phyloP scores from a whole-genome alignment of 1,140 invertebrate species.

The Linepithema humile region DNA sequence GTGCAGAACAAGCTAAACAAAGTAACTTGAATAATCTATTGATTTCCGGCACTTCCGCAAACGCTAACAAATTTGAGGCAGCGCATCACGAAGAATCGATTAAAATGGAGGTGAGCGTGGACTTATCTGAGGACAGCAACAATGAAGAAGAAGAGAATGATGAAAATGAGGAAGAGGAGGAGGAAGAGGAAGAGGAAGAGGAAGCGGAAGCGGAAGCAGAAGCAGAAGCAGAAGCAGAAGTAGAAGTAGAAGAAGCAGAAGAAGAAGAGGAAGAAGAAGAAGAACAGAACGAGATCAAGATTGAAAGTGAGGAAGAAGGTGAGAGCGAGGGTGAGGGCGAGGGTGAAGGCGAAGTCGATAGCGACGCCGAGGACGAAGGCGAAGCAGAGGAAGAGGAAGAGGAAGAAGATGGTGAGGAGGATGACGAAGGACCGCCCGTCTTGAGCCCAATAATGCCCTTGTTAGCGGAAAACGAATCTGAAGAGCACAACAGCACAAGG shows the following conservation, averaged over 20 bases:
- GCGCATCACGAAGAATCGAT: not conserved
- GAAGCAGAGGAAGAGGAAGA: slow-evolving; percentile 33
- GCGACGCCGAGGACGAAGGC: not conserved
- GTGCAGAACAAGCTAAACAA: not conserved
- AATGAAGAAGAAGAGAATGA: slow-evolving; percentile 73
- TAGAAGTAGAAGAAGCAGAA: slow-evolving; percentile 31
- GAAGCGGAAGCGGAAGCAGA: slow-evolving; percentile 41
- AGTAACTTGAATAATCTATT: slow-evolving; percentile 19
- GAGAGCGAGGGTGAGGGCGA: slow-evolving; percentile 58
- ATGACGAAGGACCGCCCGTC: slow-evolving; percentile 81
- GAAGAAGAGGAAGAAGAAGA: slow-evolving; percentile 73
- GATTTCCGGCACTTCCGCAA: not conserved
- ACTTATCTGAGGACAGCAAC: slow-evolving; percentile 71
- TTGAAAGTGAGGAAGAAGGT: slow-evolving; percentile 14
- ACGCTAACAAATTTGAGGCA: not conserved
- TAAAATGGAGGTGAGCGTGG: slow-evolving; percentile 1
- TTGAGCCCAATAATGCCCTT: slow-evolving; percentile 81
- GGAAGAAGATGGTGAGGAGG: slow-evolving; percentile 49
- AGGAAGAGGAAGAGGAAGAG: slow-evolving; percentile 68
- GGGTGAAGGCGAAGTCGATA: slow-evolving; percentile 56
- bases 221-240: slow-evolving; percentile 14
- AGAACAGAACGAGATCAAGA: too few species aligned
- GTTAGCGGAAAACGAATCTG: slow-evolving; percentile 59
- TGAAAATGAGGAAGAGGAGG: slow-evolving; percentile 54
- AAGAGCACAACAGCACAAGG: slow-evolving; percentile 65